Evolutionary conservation across 2,888 invertebrate genomes (phyloP).

Genomic region (Teleogryllus oceanicus): DNA sequence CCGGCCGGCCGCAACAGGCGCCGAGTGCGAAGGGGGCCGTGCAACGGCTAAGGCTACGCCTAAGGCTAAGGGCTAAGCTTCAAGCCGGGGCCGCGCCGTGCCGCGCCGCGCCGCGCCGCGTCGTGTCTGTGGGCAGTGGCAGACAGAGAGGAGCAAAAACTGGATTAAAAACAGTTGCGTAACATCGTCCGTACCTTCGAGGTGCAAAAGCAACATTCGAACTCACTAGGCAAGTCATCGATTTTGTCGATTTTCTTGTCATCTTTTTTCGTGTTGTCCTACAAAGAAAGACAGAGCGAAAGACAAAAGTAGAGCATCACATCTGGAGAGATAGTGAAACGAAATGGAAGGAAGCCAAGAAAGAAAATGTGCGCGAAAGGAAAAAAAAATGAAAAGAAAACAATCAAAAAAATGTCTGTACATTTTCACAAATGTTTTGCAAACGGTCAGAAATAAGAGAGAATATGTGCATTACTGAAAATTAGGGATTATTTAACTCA

Average conservation of each 20-base stretch:
- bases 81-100: too few species aligned
- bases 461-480: too few species aligned
- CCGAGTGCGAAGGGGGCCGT: too few species aligned
- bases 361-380: too few species aligned
- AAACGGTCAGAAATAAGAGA: too few species aligned
- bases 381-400: too few species aligned
- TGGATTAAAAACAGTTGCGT: background rate
- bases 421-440: too few species aligned
- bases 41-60: too few species aligned
- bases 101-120: background rate
- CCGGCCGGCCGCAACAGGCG: too few species aligned
- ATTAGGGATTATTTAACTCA: too few species aligned
- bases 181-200: conserved; percentile 68
- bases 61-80: too few species aligned
- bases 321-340: conserved; percentile 19
- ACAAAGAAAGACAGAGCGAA: conserved; percentile 35
- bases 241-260: conserved; percentile 58
- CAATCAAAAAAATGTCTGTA: too few species aligned
- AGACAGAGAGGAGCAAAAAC: conserved; percentile 38
- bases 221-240: conserved; percentile 90
- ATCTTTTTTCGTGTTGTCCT: conserved; percentile 43
- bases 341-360: conserved; percentile 1
- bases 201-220: conserved; percentile 97
- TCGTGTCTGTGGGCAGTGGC: conserved; percentile 24
- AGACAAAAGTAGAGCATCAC: conserved; percentile 18